These are phyloP conservation scores for Mugil cephalus DNA, from an alignment of 2,113 vertebrate species.

Conservation along the genomic window DNA sequence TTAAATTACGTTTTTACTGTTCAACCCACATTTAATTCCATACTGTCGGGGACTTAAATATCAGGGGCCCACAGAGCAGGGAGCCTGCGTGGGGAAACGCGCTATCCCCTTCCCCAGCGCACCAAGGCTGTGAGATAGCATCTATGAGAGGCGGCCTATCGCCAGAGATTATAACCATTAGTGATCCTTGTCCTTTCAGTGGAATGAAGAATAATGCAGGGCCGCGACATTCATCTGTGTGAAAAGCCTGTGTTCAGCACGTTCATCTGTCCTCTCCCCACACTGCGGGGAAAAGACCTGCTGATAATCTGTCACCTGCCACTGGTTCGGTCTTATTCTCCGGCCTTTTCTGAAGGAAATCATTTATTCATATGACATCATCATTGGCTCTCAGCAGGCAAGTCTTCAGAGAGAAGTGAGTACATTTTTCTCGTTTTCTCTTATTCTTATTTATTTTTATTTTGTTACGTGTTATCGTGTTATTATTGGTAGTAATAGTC, in stretches of 20 bases:
- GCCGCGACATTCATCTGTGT: conserved; percentile 66
- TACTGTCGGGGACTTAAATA: conserved; percentile 25
- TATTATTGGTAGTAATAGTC: neutral
- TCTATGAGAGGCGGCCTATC: conserved; percentile 66
- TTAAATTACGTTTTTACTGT: neutral
- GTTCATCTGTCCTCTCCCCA: conserved; percentile 35
- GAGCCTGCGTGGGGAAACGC: conserved; percentile 21
- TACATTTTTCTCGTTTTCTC: too few species aligned
- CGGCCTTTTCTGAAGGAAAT: conserved; percentile 23
- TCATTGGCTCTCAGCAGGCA: conserved; percentile 7
- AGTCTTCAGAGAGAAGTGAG: neutral
- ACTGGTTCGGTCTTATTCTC: conserved; percentile 36
- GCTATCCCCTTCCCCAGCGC: conserved; percentile 74
- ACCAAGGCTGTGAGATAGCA: conserved; percentile 67
- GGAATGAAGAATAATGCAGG: conserved; percentile 65
- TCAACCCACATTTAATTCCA: neutral
- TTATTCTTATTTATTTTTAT: neutral
- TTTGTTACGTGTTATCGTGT: neutral
- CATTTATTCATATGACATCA: conserved; percentile 47
- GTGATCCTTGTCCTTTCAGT: conserved; percentile 74
- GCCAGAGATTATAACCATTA: conserved; percentile 75
- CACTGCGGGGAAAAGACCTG: conserved; percentile 32
- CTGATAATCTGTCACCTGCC: conserved; percentile 58
- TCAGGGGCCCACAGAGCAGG: conserved; percentile 47
- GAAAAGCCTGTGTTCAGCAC: conserved; percentile 28